Base-by-base conservation (phyloP, 2,888 invertebrate genomes). In the Rhamnusium bicolor region DNA sequence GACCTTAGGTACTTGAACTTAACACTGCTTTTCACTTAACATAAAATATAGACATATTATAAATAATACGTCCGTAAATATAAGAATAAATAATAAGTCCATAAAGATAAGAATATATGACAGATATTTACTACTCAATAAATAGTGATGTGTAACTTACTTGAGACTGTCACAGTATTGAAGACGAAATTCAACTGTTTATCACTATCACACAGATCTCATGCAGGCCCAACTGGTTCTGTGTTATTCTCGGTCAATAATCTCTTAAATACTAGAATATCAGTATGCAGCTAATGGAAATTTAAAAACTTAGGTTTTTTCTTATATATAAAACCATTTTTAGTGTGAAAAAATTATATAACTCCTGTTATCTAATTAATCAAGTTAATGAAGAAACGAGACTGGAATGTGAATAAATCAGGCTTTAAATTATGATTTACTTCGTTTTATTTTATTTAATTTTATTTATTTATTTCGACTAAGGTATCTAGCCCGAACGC, bases 221-320 rank as follows among this genome's bases (percentile, higher is more conserved):
- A n/a, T 47, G 58, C 61, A 49, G 51, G 27, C 16, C 63, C 51
- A 49, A 63, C 63, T 51, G 63, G 63, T 63, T 63, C 49, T 63
- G 49, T 16, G 27, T 27, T 21, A 16, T 49, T 27, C 18, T 8
- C 27, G 63, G 63, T 63, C 63, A 63, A 63, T 63, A 27, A 51
- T 63, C 63, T 49, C 29, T 27, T 16, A 63, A 63, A 63, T 63
- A 27, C 61, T 61, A 18, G 40, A 61, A 16, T 40, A 10, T 8
- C 27, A 56, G n/a, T 27, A 56, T 53, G 53, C 53, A 53, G 53
- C n/a, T 21, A 3, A 53, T n/a, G 53, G 40, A 40, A 4, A 5
- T 40, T 40, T 40, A 1, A 40, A 40, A 40, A n/a, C 3, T 3
- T 40, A 40, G 4, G 1, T 40, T 40, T 40, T 40, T 40, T 40